Evolutionary conservation across 2,888 invertebrate species (phyloP), one percentile per base, ranked within the genome.

Genomic region (Coelinius sp.): DNA sequence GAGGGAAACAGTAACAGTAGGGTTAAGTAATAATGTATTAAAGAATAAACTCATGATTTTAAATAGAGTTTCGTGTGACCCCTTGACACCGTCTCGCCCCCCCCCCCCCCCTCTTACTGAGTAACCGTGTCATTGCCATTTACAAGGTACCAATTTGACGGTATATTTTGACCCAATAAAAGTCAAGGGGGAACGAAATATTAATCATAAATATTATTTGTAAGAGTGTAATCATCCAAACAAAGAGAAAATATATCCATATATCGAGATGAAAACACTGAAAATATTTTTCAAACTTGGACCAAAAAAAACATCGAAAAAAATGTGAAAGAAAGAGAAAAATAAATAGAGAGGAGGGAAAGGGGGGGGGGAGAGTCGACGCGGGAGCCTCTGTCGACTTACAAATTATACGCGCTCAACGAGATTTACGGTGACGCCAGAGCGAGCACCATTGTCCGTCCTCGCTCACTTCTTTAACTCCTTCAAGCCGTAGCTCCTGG

Each of bases 351-450:
- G 17, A 17, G 31, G 52, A 25, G 49, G 49, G n/a, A 24, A 56
- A 17, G 44, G 63, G 65, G 46, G 49, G 52, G 25, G 62, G 52
- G 53, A n/a, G 31, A 20, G 41, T 41, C 52, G 64, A 68, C 68
- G 73, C 74, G 73, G 73, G 76, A 75, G 75, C 77, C 80, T 81
- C 86, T 86, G 85, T 86, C 86, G 86, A 85, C 85, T 86, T 86
- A 87, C 86, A 87, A 87, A 87, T 87, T 87, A 87, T 87, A 86
- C 86, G 85, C 86, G 84, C 84, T 86, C 84, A 82, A 82, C 84
- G 85, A 87, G 87, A 87, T 87, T 87, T 87, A 87, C 87, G 86
- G 86, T 87, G 87, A 86, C 86, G 86, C 83, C 83, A 79, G 80
- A 85, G 86, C 85, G 85, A 85, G 85, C 46, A 86, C 85, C 85